Evolutionary conservation across 2,797 vertebrate genomes (phyloP).

Genomic region (Ctenopoma kingsleyae): DNA sequence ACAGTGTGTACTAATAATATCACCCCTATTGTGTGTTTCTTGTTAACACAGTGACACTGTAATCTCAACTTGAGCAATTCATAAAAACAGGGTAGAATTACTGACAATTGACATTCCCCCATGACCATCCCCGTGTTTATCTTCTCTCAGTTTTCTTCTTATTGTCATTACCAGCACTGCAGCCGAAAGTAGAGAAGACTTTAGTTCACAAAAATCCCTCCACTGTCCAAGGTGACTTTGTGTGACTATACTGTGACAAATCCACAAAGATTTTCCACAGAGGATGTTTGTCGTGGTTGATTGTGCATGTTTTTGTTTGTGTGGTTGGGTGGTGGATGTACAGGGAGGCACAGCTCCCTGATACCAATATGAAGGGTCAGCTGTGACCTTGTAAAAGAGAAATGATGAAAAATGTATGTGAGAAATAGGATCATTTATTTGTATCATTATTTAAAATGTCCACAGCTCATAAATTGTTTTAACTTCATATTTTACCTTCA

Average conservation of each 20-base stretch:
- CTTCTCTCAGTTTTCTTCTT: not conserved
- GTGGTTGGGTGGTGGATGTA: constrained; percentile 47
- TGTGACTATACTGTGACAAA: constrained; percentile 27
- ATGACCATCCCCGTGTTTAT: not conserved
- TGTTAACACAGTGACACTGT: not conserved
- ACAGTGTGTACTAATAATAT: not conserved
- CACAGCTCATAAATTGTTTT: constrained; percentile 69
- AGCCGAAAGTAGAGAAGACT: constrained; percentile 16
- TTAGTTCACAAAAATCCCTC: constrained; percentile 12
- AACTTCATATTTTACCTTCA: constrained; percentile 29
- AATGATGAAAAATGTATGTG: constrained; percentile 81
- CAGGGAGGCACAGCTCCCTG: constrained; percentile 23
- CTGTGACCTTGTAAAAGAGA: constrained; percentile 85
- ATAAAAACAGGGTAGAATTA: constrained; percentile 6
- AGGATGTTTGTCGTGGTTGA: not conserved
- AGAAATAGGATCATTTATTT: constrained; percentile 76
- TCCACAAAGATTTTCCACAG: constrained; percentile 35
- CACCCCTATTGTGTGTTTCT: constrained; percentile 1
- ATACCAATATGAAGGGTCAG: constrained; percentile 69
- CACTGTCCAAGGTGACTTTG: constrained; percentile 40
- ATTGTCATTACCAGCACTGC: not conserved
- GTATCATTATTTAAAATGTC: constrained; percentile 12
- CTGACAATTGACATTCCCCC: not conserved
- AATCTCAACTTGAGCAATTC: constrained; percentile 17
- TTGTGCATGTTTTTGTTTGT: constrained; percentile 46